Evolutionary conservation across 2,888 invertebrate genomes (phyloP).

Genomic region (Ormyrus nitidulus): DNA sequence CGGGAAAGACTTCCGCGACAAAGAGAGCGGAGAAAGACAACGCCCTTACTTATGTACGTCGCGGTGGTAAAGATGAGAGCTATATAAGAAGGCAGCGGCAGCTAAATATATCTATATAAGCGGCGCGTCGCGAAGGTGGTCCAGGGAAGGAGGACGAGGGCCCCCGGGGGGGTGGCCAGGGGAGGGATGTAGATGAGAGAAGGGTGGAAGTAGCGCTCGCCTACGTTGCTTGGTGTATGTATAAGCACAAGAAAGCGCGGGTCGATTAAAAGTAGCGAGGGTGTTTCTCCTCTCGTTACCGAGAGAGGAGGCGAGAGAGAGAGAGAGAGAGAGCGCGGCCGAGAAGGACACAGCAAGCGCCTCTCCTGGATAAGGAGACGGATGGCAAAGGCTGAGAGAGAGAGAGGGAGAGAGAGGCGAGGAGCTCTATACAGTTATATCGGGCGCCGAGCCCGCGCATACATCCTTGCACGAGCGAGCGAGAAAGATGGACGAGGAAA

Average conservation of each 20-base stretch:
- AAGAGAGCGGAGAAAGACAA: slow-evolving; percentile 71
- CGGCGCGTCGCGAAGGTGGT: slow-evolving; percentile 21
- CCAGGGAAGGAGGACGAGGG: slow-evolving; percentile 57
- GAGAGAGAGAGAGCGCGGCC: slow-evolving; percentile 61
- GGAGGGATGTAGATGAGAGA: slow-evolving; percentile 50
- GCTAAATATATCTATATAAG: slow-evolving; percentile 9
- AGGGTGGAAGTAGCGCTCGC: background rate
- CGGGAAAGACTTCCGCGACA: slow-evolving; percentile 48
- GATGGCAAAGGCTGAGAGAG: slow-evolving; percentile 32
- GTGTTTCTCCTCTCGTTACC: slow-evolving; percentile 76
- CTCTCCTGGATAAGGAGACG: slow-evolving; percentile 34
- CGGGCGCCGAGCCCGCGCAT: background rate
- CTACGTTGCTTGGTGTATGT: slow-evolving; percentile 69
- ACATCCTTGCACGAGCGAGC: slow-evolving; percentile 15
- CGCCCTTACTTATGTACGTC: slow-evolving; percentile 71
- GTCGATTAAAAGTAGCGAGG: slow-evolving; percentile 76
- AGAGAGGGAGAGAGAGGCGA: slow-evolving; percentile 45
- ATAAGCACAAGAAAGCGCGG: slow-evolving; percentile 76
- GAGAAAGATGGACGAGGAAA: slow-evolving; percentile 56
- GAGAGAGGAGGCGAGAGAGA: slow-evolving; percentile 59
- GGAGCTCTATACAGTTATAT: slow-evolving; percentile 9
- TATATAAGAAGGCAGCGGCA: slow-evolving; percentile 40
- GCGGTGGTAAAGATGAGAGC: slow-evolving; percentile 69
- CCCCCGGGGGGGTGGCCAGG: slow-evolving; percentile 41
- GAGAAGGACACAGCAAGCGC: slow-evolving; percentile 55